Base-by-base conservation (phyloP, 2,888 invertebrate species). In the Eupithecia dodoneata region DNA sequence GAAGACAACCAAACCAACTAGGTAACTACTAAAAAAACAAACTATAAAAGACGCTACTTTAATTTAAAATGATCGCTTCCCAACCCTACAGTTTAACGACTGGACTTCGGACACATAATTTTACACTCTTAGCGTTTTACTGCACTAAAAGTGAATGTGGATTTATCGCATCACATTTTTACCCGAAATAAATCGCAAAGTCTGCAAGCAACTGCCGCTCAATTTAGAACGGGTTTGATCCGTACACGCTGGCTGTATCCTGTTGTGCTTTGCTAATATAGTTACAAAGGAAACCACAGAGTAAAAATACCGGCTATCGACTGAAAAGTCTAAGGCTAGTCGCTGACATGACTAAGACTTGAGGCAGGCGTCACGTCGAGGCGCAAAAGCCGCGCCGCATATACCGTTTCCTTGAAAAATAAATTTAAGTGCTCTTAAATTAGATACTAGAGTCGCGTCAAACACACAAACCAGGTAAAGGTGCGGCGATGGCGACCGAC, bases 121-220 rank as follows among this genome's bases (percentile, higher is more conserved):
- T 44, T 41, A 55, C 65, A 73, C 66, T 74, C 73, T 74, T 71
- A 30, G 30, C 70, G n/a, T 71, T 73, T 72, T 67, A 55, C 3
- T 55, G 71, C 44, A 30, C 44, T 69, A 55, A 69, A 74, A 74
- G 70, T 47, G 47, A 66, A 42, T 52, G 67, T 52, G 45, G 44
- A 69, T 74, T 69, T 74, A 73, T 73, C 41, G 67, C 70, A 70
- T 70, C 47, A 70, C 70, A 70, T 70, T 70, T 70, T 70, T 70
- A 45, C 70, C 69, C 70, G 45, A 70, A 74, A 71, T 76, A 76
- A 76, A 73, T 66, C 30, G 74, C 71, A 66, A 72, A 55, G 65
- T 72, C 63, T 70, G 18, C 44, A 52, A 15, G 47, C 59, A 59
- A 45, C 66, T 41, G 42, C 66, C 2, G 67, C 67, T 45, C 10